Percentiles rank a stretch among this genome's conserved stretches.
Conservation (phyloP, 2,797 vertebrate species). For the Enteromius paludinosus region DNA sequence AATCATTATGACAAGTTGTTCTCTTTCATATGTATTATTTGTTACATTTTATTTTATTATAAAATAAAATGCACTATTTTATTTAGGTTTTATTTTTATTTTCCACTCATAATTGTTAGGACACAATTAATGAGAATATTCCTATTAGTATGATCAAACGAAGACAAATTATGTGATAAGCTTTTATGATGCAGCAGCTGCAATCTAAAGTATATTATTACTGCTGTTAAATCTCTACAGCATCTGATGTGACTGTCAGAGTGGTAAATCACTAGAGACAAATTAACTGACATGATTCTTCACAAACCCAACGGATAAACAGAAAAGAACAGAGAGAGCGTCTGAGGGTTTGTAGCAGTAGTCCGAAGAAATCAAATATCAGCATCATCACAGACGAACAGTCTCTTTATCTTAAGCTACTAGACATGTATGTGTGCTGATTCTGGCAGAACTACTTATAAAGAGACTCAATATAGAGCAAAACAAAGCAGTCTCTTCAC, state of each 20-base stretch:
- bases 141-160: not conserved
- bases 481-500: not conserved
- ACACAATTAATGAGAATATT: not conserved
- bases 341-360: not conserved
- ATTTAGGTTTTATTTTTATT: not conserved
- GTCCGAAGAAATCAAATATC: constrained; percentile 36
- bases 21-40: not conserved
- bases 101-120: not conserved
- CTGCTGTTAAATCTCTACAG: not conserved
- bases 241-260: constrained; percentile 14
- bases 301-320: constrained; percentile 21
- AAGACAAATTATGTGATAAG: not conserved
- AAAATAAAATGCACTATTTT: not conserved
- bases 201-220: not conserved
- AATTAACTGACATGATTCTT: constrained; percentile 16
- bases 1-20: no score
- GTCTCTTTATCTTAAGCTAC: constrained; percentile 38
- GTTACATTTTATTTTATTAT: not conserved
- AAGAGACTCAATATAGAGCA: not conserved
- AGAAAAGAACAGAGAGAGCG: constrained; percentile 16
- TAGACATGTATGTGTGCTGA: constrained; percentile 20
- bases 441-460: not conserved
- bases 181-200: not conserved
- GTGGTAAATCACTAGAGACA: constrained; percentile 45
- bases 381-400: constrained; percentile 24